A percentile compares a stretch with the other conserved stretches of the same genome.
phyloP scores from a whole-genome alignment of 2,797 vertebrate species.

The Betta splendens region DNA sequence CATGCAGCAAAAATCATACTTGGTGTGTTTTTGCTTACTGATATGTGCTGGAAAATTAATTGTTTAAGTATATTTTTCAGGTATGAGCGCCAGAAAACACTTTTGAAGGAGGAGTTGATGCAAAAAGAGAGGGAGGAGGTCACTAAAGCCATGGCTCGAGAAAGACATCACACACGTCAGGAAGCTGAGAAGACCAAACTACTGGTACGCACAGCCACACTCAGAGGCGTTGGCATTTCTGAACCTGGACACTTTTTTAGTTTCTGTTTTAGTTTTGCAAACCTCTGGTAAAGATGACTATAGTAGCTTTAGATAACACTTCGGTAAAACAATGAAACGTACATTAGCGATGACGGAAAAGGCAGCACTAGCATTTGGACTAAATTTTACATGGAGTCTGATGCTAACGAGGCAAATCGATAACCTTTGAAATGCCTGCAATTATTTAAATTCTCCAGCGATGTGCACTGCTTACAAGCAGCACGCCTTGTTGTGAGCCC shows the following conservation, averaged over 20 bases:
- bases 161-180: conserved; percentile 62
- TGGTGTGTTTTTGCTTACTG: background rate
- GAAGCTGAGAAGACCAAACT: conserved; percentile 78
- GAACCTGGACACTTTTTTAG: background rate
- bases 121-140: conserved; percentile 80
- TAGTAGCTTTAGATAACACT: too few relatives aligned
- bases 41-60: background rate
- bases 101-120: conserved; percentile 84
- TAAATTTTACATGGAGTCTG: too few relatives aligned
- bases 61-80: conserved; percentile 71
- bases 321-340: too few relatives aligned
- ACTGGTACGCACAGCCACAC: conserved; percentile 72
- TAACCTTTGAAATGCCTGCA: too few relatives aligned
- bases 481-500: too few relatives aligned
- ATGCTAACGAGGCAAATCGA: too few relatives aligned
- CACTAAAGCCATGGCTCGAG: conserved; percentile 61
- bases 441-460: too few relatives aligned
- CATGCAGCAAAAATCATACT: background rate
- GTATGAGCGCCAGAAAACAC: conserved; percentile 83
- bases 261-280: background rate
- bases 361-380: too few relatives aligned
- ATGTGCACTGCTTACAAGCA: too few relatives aligned
- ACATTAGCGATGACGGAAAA: too few relatives aligned
- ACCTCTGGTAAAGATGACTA: too few relatives aligned
- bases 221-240: background rate